These are phyloP conservation scores for Tamandua tetradactyla DNA, from an alignment of 2,797 vertebrate genomes.

Conservation along the genomic window DNA sequence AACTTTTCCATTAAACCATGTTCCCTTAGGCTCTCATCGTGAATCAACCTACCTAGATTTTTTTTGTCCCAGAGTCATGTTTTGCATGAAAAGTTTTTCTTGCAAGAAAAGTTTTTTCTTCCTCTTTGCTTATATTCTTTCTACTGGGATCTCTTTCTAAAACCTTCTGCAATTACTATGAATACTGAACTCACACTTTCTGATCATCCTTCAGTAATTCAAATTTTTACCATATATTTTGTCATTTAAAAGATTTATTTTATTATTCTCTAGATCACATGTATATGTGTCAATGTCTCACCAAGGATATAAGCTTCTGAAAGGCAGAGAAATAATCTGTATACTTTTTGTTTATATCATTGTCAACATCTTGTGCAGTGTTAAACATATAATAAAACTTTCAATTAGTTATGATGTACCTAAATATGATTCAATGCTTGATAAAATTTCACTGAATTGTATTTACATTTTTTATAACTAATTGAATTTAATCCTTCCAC, in stretches of 20 bases:
- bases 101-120: too few relatives aligned
- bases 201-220: not conserved
- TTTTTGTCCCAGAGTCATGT: not conserved
- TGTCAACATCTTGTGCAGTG: not conserved
- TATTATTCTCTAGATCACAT: not conserved
- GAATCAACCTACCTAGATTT: accelerated
- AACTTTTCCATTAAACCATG: not conserved
- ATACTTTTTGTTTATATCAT: not conserved
- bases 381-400: not conserved
- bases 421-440: not conserved
- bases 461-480: not conserved
- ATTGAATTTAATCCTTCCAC: not conserved
- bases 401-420: too few relatives aligned
- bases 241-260: not conserved
- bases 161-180: not conserved
- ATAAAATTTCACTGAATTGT: not conserved
- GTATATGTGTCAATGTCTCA: not conserved
- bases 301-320: not conserved
- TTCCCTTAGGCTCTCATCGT: not conserved
- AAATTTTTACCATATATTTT: not conserved
- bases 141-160: not conserved
- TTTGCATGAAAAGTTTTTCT: too few relatives aligned
- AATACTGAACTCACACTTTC: not conserved
- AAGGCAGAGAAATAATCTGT: not conserved
- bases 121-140: not conserved